phyloP scores from a whole-genome alignment of 2,113 vertebrate genomes.

The Procavia capensis region DNA sequence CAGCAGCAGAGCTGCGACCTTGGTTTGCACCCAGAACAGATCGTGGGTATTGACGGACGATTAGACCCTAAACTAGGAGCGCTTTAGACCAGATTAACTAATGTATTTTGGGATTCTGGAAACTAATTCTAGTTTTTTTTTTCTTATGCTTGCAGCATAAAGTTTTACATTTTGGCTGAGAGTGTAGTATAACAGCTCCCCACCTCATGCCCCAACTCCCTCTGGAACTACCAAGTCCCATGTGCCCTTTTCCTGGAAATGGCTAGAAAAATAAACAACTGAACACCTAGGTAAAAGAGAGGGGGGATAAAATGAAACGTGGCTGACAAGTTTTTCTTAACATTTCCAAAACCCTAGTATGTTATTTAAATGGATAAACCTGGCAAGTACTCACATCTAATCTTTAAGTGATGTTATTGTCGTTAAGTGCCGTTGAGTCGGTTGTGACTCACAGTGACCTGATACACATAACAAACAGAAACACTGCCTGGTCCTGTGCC shows the following conservation, averaged over 20 bases:
- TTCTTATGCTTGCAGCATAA: conserved; percentile 39
- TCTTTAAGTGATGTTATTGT: background rate
- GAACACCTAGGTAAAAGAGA: background rate
- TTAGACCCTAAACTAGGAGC: background rate
- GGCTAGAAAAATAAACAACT: conserved; percentile 57
- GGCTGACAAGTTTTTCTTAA: background rate
- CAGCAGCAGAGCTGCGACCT: background rate
- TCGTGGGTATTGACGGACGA: background rate
- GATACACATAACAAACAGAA: no score
- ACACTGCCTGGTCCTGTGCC: no score
- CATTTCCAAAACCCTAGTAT: background rate
- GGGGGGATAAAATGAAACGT: background rate
- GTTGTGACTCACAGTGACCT: no score
- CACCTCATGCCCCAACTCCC: conserved; percentile 24
- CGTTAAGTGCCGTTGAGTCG: no score
- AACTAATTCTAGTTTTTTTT: conserved; percentile 41
- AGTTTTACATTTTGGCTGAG: background rate
- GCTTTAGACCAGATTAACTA: background rate
- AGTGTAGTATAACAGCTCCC: background rate
- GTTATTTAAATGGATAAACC: background rate
- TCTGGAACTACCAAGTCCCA: conserved; percentile 13
- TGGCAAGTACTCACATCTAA: background rate
- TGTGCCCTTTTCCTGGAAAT: conserved; percentile 71
- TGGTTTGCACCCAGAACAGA: background rate
- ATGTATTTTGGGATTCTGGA: conserved; percentile 10